These are phyloP conservation scores for Propsilocerus akamusi DNA, from an alignment of 1,140 invertebrate genomes.

Conservation along the genomic window DNA sequence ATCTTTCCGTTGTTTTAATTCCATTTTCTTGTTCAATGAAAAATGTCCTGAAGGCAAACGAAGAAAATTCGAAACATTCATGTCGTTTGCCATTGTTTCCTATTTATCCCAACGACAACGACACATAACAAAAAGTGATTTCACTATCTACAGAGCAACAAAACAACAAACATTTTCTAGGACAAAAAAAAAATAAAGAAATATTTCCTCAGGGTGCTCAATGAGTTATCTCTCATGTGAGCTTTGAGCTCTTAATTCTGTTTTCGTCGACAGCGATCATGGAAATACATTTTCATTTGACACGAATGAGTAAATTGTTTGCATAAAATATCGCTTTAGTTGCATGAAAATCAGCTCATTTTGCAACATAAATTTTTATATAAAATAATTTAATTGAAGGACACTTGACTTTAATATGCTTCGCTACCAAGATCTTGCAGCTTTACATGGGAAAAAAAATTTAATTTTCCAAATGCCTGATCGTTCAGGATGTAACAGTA, in stretches of 20 bases:
- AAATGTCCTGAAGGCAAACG: not conserved
- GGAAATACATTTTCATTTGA: not conserved
- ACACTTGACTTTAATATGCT: too few species aligned
- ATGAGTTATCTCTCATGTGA: constrained; percentile 1
- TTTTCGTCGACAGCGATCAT: not conserved
- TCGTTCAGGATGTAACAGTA: too few species aligned
- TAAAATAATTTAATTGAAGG: too few species aligned
- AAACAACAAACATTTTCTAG: not conserved
- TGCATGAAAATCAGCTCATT: constrained; percentile 1
- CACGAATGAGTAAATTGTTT: not conserved
- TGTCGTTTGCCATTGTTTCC: not conserved
- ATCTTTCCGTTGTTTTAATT: not conserved
- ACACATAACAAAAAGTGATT: not conserved
- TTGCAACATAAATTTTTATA: too few species aligned
- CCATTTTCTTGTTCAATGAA: not conserved
- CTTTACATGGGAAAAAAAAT: too few species aligned
- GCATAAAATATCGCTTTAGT: constrained; percentile 2
- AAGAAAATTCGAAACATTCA: not conserved
- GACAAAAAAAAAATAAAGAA: not conserved
- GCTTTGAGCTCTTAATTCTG: constrained; percentile 2
- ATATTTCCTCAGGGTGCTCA: not conserved
- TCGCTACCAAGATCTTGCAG: too few species aligned
- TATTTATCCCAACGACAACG: not conserved
- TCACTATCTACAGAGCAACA: not conserved
- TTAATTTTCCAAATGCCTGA: too few species aligned